Evolutionary conservation across 2,888 invertebrate species (phyloP).

Genomic region (Drosophila algonquin): DNA sequence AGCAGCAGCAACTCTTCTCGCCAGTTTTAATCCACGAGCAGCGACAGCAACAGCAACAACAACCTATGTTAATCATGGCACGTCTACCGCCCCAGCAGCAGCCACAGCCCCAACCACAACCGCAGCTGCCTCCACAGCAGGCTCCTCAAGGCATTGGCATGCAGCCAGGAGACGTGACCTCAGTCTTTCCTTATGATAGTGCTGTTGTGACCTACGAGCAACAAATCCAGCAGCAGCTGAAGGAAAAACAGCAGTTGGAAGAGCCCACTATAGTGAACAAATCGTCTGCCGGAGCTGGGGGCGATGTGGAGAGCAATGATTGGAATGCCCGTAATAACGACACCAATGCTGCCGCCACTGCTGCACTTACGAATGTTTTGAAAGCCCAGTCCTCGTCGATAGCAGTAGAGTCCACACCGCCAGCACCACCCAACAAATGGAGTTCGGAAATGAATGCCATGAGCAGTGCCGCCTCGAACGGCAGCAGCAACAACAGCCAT

Average conservation of each 20-base stretch:
- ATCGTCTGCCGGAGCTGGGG: slow-evolving; percentile 30
- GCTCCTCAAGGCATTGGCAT: slow-evolving; percentile 67
- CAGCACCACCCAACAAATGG: slow-evolving; percentile 78
- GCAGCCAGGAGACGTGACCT: slow-evolving; percentile 68
- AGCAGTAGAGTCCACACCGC: slow-evolving; percentile 43
- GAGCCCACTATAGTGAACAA: slow-evolving; percentile 47
- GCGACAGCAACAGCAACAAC: slow-evolving; percentile 64
- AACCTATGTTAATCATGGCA: slow-evolving; percentile 75
- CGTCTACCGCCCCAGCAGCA: slow-evolving; percentile 65
- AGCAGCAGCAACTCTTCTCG: slow-evolving; percentile 74
- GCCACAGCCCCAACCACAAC: slow-evolving; percentile 1
- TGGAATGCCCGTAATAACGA: slow-evolving; percentile 68
- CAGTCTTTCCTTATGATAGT: slow-evolving; percentile 72
- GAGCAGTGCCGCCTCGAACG: slow-evolving; percentile 61
- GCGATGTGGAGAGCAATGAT: slow-evolving; percentile 56
- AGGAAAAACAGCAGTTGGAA: slow-evolving; percentile 51
- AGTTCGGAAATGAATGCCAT: slow-evolving; percentile 80
- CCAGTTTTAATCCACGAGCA: slow-evolving; percentile 68
- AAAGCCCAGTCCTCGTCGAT: slow-evolving; percentile 56
- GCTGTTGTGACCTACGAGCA: slow-evolving; percentile 74
- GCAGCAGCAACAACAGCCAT: slow-evolving; percentile 59
- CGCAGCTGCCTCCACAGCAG: slow-evolving; percentile 40
- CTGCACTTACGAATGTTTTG: slow-evolving; percentile 67
- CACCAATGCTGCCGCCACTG: slow-evolving; percentile 66
- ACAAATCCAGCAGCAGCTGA: slow-evolving; percentile 76